phyloP scores from a whole-genome alignment of 2,113 vertebrate genomes.

The Macaca mulatta region DNA sequence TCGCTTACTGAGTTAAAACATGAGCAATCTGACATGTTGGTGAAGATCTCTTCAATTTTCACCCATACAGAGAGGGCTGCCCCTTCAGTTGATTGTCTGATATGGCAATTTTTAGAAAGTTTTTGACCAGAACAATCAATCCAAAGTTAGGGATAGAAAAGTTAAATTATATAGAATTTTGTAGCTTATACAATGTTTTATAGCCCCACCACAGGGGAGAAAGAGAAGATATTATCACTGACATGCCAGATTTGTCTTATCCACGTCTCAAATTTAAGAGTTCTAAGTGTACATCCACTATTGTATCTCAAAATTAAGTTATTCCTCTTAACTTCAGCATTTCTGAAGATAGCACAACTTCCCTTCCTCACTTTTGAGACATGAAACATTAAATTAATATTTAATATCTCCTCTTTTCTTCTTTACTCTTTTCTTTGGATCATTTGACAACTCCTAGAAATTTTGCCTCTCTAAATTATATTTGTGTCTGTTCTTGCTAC shows the following conservation, averaged over 20 bases:
- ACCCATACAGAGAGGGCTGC: background rate
- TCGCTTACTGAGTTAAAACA: constrained; percentile 6
- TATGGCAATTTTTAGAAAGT: constrained; percentile 30
- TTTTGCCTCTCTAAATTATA: constrained; percentile 14
- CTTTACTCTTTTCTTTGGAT: background rate
- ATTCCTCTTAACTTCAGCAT: background rate
- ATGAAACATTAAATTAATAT: background rate
- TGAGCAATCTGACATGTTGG: background rate
- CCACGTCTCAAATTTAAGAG: background rate
- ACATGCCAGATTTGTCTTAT: background rate
- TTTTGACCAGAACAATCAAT: constrained; percentile 12
- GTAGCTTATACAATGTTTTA: background rate
- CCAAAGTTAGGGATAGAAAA: background rate
- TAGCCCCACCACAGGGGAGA: background rate
- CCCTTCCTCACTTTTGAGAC: background rate
- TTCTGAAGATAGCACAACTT: background rate
- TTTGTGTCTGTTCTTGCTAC: background rate
- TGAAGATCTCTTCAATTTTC: constrained; percentile 24
- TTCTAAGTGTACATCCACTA: background rate
- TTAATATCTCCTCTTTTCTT: background rate
- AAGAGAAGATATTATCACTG: background rate
- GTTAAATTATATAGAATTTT: constrained; percentile 4
- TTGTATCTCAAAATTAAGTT: background rate
- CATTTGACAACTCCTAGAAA: background rate
- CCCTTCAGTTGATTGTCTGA: background rate